Conservation (phyloP, 1,140 invertebrate species). For the Galleria mellonella region DNA sequence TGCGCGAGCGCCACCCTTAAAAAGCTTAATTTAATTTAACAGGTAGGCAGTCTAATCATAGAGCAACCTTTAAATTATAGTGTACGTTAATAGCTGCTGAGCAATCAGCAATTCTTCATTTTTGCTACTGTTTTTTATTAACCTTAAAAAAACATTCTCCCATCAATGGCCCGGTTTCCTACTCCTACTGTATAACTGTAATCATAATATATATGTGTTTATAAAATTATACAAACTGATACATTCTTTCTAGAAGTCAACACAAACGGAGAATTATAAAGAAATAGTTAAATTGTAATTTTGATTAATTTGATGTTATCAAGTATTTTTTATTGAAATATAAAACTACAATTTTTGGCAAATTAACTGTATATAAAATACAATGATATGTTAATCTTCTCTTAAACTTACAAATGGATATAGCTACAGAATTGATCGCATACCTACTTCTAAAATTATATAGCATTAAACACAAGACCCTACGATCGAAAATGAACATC, state of each 20-base stretch:
- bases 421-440: no score
- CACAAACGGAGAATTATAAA: no score
- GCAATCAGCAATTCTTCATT: slow-evolving; percentile 70
- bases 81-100: slow-evolving; percentile 60
- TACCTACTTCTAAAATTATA: slow-evolving; percentile 41
- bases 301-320: no score
- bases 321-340: no score
- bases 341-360: no score
- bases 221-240: no score
- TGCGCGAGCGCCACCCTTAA: slow-evolving; percentile 59
- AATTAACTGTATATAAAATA: no score
- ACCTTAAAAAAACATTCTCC: slow-evolving; percentile 31
- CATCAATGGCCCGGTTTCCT: slow-evolving; percentile 12
- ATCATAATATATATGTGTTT: no score
- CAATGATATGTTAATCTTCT: no score
- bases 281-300: no score
- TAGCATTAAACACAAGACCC: slow-evolving; percentile 30
- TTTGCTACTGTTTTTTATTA: slow-evolving; percentile 61
- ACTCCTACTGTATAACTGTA: slow-evolving; percentile 22
- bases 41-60: slow-evolving; percentile 72
- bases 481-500: slow-evolving; percentile 37
- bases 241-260: no score
- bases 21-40: slow-evolving; percentile 74
- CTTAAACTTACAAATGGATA: no score
- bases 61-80: slow-evolving; percentile 67